These are phyloP conservation scores for Enoplolaimus lenunculus DNA, from an alignment of 2,888 invertebrate species.

Conservation along the genomic window DNA sequence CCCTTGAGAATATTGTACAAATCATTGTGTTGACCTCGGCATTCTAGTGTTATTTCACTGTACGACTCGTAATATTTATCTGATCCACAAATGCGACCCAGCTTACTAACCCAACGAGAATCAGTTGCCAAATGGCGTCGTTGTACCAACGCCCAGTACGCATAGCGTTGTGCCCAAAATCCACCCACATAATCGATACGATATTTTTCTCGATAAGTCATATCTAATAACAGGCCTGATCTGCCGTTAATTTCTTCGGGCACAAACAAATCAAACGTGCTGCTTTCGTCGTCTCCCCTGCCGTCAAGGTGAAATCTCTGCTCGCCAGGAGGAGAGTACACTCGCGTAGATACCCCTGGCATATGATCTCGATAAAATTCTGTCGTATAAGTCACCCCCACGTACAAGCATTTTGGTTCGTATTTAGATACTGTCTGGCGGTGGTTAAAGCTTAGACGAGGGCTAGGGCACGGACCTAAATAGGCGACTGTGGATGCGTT, in stretches of 20 bases:
- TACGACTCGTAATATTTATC: constrained; percentile 43
- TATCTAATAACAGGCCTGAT: constrained; percentile 31
- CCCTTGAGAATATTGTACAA: constrained; percentile 43
- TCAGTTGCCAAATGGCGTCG: too few species aligned
- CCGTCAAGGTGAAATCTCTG: too few species aligned
- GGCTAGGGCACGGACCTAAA: constrained; percentile 55
- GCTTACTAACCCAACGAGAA: constrained; percentile 38
- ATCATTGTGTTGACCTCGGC: constrained; percentile 36
- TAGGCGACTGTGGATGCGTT: constrained; percentile 77
- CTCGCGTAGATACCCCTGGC: constrained; percentile 72
- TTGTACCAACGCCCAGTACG: constrained; percentile 44
- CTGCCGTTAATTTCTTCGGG: constrained; percentile 22
- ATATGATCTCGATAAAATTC: constrained; percentile 78
- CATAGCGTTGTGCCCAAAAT: constrained; percentile 42
- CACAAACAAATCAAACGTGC: constrained; percentile 35
- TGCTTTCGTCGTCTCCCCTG: too few species aligned
- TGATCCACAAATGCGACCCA: constrained; percentile 43
- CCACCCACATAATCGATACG: constrained; percentile 41
- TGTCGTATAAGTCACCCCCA: constrained; percentile 80
- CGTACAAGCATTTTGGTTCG: too few species aligned
- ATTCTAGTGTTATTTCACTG: constrained; percentile 46
- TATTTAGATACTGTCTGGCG: constrained; percentile 37
- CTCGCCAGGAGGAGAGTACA: constrained; percentile 52
- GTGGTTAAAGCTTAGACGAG: constrained; percentile 1
- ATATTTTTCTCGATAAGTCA: constrained; percentile 33